Percentiles rank a stretch among this genome's conserved stretches.
Evolutionary conservation across 2,797 vertebrate species (phyloP).

Genomic region (Argentina silus): DNA sequence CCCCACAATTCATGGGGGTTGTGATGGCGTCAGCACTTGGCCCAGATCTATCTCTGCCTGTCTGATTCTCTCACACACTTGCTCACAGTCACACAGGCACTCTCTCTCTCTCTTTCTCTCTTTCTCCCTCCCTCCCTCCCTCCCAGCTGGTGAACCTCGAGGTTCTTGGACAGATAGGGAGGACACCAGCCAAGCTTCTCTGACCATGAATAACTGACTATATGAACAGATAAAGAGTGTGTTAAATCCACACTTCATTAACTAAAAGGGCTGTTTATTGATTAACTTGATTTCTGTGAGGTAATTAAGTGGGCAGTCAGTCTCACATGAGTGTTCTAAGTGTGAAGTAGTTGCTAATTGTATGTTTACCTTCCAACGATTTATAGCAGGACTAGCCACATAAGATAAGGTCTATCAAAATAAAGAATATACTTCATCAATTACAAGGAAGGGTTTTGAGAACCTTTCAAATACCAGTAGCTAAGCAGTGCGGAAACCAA

Average conservation of each 20-base stretch:
- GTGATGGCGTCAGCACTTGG: slow-evolving; percentile 48
- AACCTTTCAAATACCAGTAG: not conserved
- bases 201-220: not conserved
- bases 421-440: slow-evolving; percentile 11
- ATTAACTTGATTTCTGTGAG: slow-evolving; percentile 38
- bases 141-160: slow-evolving; percentile 18
- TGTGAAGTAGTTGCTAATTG: slow-evolving; percentile 44
- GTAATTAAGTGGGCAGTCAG: slow-evolving; percentile 28
- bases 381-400: slow-evolving; percentile 10
- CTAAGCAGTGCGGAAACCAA: not conserved
- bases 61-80: not conserved
- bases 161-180: slow-evolving; percentile 26
- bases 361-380: slow-evolving; percentile 38
- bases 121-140: not conserved
- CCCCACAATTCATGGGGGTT: slow-evolving; percentile 36
- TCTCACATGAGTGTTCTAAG: slow-evolving; percentile 39
- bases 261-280: slow-evolving; percentile 53
- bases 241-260: slow-evolving; percentile 37
- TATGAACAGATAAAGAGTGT: not conserved
- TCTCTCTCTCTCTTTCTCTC: slow-evolving; percentile 13
- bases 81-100: not conserved
- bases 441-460: not conserved
- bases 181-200: slow-evolving; percentile 3
- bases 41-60: slow-evolving; percentile 22
- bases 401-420: slow-evolving; percentile 18